These are phyloP conservation scores for Tortrix viridana DNA, from an alignment of 2,888 invertebrate species.

Conservation along the genomic window DNA sequence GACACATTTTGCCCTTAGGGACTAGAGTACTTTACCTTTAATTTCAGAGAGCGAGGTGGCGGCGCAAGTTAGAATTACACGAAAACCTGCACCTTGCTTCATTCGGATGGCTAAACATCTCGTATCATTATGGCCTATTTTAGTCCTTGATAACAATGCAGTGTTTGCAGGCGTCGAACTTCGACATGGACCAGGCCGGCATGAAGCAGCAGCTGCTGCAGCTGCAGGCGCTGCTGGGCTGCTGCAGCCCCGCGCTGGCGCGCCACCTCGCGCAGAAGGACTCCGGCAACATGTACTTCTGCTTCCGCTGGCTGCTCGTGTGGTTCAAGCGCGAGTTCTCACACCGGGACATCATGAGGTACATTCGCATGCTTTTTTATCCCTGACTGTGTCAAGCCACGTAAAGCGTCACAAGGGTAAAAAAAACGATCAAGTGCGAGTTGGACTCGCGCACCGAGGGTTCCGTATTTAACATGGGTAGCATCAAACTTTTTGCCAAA, in stretches of 20 bases:
- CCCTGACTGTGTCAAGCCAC: no score
- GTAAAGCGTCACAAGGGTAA: not conserved
- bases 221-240: conserved; percentile 91
- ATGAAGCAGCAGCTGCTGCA: conserved; percentile 97
- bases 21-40: no score
- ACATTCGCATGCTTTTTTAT: not conserved
- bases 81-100: no score
- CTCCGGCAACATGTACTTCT: conserved; percentile 98
- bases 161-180: conserved; percentile 90
- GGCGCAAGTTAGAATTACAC: no score
- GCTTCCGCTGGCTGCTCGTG: conserved; percentile 98
- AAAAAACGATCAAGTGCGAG: not conserved
- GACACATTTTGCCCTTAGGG: no score
- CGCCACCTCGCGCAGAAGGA: conserved; percentile 94
- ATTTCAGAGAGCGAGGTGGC: no score
- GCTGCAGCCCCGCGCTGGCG: conserved; percentile 93
- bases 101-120: no score
- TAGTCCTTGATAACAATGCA: not conserved
- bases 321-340: conserved; percentile 98
- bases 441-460: no score
- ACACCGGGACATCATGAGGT: conserved; percentile 92
- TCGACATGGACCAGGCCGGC: conserved; percentile 98
- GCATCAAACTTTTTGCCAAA: no score
- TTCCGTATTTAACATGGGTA: no score
- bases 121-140: no score